A percentile compares a stretch with the other conserved stretches of the same genome.
These are phyloP conservation scores for Perca schrenkii DNA, from an alignment of 2,113 vertebrate species.

Conservation along the genomic window DNA sequence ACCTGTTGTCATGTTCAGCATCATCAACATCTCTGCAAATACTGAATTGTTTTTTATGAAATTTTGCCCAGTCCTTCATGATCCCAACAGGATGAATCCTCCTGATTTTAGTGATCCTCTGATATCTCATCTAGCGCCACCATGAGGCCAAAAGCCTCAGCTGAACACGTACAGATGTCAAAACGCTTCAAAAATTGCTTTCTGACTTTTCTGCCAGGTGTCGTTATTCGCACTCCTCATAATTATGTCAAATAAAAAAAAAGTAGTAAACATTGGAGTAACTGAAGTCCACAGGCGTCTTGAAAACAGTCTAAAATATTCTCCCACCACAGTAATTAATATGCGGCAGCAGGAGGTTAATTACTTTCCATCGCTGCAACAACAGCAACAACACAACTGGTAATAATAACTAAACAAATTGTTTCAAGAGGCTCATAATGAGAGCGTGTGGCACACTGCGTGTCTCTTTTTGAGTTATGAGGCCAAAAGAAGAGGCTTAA, in stretches of 20 bases:
- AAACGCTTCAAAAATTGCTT: too few species aligned
- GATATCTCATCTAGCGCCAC: neutral
- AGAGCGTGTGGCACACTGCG: neutral
- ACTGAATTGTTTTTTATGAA: neutral
- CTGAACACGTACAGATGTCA: neutral
- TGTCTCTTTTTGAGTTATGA: slow-evolving; percentile 1
- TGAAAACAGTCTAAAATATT: slow-evolving; percentile 6
- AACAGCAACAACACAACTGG: neutral
- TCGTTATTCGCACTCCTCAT: neutral
- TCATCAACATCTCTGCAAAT: neutral
- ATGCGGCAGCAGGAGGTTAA: slow-evolving; percentile 3
- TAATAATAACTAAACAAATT: neutral
- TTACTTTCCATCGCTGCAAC: slow-evolving; percentile 3
- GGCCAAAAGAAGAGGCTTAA: neutral
- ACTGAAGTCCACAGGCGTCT: slow-evolving; percentile 7
- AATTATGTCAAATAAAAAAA: neutral
- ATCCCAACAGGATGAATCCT: neutral
- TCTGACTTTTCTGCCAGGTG: neutral
- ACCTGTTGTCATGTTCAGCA: too few species aligned
- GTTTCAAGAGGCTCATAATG: neutral
- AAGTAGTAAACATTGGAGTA: neutral
- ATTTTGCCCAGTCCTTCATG: neutral
- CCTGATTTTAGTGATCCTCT: neutral
- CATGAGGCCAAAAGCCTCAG: neutral
- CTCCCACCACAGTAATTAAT: neutral